Evolutionary conservation across 2,113 vertebrate species (phyloP).

Genomic region (Crotalus helleri): DNA sequence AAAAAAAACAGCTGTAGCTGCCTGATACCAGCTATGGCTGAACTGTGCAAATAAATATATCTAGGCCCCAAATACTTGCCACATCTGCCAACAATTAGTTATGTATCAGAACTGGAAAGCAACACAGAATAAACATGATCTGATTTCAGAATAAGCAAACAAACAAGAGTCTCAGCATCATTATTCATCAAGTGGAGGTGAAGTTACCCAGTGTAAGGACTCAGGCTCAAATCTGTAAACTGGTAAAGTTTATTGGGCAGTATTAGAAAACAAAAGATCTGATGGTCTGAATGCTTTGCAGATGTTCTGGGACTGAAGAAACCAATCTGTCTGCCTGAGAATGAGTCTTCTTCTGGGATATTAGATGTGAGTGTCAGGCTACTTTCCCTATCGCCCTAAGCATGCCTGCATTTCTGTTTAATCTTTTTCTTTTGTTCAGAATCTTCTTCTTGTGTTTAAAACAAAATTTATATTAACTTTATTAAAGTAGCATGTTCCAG

Average conservation of each 20-base stretch:
- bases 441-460: not conserved
- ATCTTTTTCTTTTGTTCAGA: not conserved
- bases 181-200: constrained; percentile 71
- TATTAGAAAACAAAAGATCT: constrained; percentile 52
- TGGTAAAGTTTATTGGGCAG: constrained; percentile 36
- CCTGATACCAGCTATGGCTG: constrained; percentile 82
- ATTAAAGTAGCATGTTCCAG: not conserved
- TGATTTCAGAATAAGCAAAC: constrained; percentile 84
- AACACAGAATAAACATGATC: constrained; percentile 72
- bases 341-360: not conserved
- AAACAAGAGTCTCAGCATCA: constrained; percentile 76
- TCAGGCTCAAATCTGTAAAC: constrained; percentile 46
- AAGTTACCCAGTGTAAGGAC: constrained; percentile 38
- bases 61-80: constrained; percentile 68
- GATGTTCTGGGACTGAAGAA: constrained; percentile 41
- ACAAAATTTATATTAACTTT: not conserved
- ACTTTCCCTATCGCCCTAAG: not conserved
- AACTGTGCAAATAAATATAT: constrained; percentile 92
- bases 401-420: not conserved
- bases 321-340: constrained; percentile 35
- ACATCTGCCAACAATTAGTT: constrained; percentile 92
- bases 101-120: constrained; percentile 72
- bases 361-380: not conserved
- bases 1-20: constrained; percentile 84
- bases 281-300: constrained; percentile 59